These are phyloP conservation scores for Venustoraphidia nigricollis DNA, from an alignment of 2,888 invertebrate genomes.

Conservation along the genomic window DNA sequence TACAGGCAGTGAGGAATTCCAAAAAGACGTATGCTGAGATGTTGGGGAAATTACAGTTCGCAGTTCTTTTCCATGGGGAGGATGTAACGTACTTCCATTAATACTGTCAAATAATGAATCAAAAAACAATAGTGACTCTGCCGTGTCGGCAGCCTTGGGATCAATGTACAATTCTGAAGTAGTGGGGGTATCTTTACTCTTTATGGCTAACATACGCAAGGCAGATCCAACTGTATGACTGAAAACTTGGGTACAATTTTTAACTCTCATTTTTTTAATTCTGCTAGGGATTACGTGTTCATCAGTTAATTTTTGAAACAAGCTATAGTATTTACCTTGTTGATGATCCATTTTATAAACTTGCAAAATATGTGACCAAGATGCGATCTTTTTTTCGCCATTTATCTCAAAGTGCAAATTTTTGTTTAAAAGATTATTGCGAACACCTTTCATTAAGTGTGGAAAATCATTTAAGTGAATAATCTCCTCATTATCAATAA, in stretches of 20 bases:
- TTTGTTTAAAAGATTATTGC: not conserved
- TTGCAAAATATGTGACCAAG: constrained; percentile 4
- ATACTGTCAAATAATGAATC: too few species aligned
- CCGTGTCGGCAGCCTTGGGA: too few species aligned
- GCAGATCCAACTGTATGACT: too few species aligned
- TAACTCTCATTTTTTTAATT: constrained; percentile 7
- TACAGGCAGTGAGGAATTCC: too few species aligned
- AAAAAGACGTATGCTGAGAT: too few species aligned
- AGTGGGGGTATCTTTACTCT: too few species aligned
- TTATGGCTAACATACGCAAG: constrained; percentile 1
- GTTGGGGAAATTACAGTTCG: too few species aligned
- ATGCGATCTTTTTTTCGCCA: not conserved
- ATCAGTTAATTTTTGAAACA: constrained; percentile 5
- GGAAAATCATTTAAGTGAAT: constrained; percentile 6
- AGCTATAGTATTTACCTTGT: constrained; percentile 1
- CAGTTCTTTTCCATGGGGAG: too few species aligned
- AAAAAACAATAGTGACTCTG: too few species aligned
- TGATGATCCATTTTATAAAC: constrained; percentile 4
- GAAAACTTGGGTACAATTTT: constrained; percentile 2
- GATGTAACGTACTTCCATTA: too few species aligned
- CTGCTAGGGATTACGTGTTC: not conserved
- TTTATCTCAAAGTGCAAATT: constrained; percentile 3
- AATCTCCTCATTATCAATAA: constrained; percentile 1
- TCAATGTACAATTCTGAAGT: too few species aligned
- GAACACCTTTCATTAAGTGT: constrained; percentile 6